Evolutionary conservation across 2,888 invertebrate genomes (phyloP).

Genomic region (Microctonus hyperodae): DNA sequence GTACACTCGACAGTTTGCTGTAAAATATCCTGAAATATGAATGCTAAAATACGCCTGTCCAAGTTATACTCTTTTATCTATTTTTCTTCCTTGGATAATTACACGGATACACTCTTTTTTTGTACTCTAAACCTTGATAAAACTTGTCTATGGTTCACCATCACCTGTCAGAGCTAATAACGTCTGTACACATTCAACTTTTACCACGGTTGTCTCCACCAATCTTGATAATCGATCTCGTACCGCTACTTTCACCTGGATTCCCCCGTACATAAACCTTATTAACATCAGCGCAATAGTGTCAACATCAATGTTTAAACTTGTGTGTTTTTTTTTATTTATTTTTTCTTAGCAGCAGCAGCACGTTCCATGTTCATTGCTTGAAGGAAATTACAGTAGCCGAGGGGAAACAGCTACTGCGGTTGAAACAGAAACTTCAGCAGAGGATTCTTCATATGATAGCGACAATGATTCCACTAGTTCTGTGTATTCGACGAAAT

Average conservation of each 20-base stretch:
- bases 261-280: conserved; percentile 35
- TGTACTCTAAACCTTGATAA: no score
- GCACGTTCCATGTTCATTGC: conserved; percentile 76
- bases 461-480: conserved; percentile 68
- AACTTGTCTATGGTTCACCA: not conserved
- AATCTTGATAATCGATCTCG: conserved; percentile 30
- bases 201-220: conserved; percentile 17
- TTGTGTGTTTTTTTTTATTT: conserved; percentile 63
- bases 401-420: not conserved
- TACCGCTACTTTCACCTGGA: conserved; percentile 56
- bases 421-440: conserved; percentile 65
- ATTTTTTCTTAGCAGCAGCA: conserved; percentile 68
- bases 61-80: conserved; percentile 16
- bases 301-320: not conserved
- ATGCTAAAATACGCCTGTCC: no score
- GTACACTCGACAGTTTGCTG: not conserved
- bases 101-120: no score
- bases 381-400: conserved; percentile 61
- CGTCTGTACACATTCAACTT: conserved; percentile 15
- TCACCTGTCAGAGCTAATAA: conserved; percentile 9
- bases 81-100: no score
- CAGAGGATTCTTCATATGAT: conserved; percentile 87
- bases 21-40: not conserved
- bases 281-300: not conserved
- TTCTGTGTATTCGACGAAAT: conserved; percentile 46